These are phyloP conservation scores for Oreochromis mossambicus DNA, from an alignment of 2,797 vertebrate species.

Conservation along the genomic window DNA sequence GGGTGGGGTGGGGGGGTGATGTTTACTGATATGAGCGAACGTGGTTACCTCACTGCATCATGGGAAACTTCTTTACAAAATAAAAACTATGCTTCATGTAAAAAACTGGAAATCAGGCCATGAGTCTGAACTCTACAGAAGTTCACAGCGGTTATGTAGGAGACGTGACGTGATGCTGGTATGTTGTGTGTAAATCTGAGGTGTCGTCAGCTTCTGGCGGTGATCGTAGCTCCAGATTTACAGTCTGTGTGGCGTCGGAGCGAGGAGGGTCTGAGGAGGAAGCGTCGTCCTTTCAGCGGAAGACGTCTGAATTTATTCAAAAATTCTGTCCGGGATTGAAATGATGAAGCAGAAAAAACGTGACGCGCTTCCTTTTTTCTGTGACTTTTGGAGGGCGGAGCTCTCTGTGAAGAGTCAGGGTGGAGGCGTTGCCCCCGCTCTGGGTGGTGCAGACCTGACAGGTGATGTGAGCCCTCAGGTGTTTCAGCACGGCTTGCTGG, in stretches of 20 bases:
- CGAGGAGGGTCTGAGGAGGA: background rate
- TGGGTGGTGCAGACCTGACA: conserved; percentile 15
- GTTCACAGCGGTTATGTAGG: background rate
- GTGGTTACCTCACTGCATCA: background rate
- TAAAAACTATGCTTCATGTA: background rate
- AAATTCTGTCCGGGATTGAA: background rate
- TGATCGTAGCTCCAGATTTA: background rate
- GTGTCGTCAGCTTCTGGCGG: accelerated
- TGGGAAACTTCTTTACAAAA: background rate
- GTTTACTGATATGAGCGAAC: background rate
- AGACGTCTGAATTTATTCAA: background rate
- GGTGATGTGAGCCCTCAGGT: conserved; percentile 13
- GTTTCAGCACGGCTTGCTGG: background rate
- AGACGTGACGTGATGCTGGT: background rate
- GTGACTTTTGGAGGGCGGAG: background rate
- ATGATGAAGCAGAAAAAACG: background rate
- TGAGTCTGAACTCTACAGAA: accelerated
- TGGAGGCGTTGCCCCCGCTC: background rate
- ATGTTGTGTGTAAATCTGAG: background rate
- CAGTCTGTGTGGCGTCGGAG: background rate
- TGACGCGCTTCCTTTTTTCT: background rate
- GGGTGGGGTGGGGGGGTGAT: background rate
- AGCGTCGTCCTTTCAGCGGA: background rate
- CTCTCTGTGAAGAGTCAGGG: background rate
- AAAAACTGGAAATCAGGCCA: background rate